Conservation (phyloP, 2,888 invertebrate genomes). For the Amphipyra berbera region DNA sequence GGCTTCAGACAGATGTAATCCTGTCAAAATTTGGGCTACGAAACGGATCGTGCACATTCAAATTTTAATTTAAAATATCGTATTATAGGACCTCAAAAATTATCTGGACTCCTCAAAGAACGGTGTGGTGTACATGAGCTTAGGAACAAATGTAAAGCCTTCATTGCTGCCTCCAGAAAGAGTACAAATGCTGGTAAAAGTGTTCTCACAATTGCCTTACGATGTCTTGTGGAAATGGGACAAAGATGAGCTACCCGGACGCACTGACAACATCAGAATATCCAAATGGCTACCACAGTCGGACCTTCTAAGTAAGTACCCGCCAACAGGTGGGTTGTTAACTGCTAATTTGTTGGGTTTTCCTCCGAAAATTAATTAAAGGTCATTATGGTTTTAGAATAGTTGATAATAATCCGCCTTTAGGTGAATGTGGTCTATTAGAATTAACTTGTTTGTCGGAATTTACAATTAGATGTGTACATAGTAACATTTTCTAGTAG, state of each 20-base stretch:
- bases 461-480: no score
- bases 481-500: no score
- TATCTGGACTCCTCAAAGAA: slow-evolving; percentile 75
- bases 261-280: slow-evolving; percentile 64
- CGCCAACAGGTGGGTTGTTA: neutral
- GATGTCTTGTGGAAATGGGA: slow-evolving; percentile 79
- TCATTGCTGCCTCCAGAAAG: slow-evolving; percentile 68
- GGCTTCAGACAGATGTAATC: no score
- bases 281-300: slow-evolving; percentile 77
- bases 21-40: no score
- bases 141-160: slow-evolving; percentile 78
- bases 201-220: slow-evolving; percentile 72
- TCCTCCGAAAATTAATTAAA: no score
- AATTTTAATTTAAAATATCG: neutral
- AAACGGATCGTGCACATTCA: no score
- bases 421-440: no score
- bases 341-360: no score
- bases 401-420: no score
- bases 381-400: no score
- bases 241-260: slow-evolving; percentile 55
- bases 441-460: no score
- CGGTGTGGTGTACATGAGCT: slow-evolving; percentile 82
- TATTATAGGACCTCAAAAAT: slow-evolving; percentile 72
- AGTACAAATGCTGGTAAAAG: slow-evolving; percentile 66
- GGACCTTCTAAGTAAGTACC: slow-evolving; percentile 75